phyloP scores from a whole-genome alignment of 37 sponge, comb jelly and placozoan genomes.

The Haliclona indistincta region DNA sequence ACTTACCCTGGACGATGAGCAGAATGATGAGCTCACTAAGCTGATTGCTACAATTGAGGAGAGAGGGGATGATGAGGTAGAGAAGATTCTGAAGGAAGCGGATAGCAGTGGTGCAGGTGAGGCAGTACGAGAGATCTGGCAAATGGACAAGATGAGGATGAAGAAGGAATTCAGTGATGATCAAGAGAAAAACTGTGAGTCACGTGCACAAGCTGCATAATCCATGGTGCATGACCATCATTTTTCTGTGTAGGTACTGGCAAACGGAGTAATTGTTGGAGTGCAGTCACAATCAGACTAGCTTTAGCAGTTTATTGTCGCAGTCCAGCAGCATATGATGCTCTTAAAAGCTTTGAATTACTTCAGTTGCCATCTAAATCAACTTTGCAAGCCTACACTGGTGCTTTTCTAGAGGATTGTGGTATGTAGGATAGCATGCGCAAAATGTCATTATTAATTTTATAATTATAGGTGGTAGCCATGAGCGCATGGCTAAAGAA shows the following conservation, averaged over 20 bases:
- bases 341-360: conserved; percentile 12
- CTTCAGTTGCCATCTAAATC: conserved; percentile 2
- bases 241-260: conserved; percentile 3
- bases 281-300: not conserved
- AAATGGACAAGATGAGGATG: not conserved
- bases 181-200: conserved; percentile 2
- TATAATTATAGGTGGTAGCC: not conserved
- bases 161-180: not conserved
- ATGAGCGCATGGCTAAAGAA: conserved; percentile 1
- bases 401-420: no score
- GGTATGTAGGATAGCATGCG: no score
- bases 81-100: conserved; percentile 6
- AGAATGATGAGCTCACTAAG: conserved; percentile 2
- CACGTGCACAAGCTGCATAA: not conserved
- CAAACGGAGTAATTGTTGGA: conserved; percentile 14
- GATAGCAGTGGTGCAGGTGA: not conserved
- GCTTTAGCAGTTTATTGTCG: conserved; percentile 25
- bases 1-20: conserved; percentile 5
- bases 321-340: conserved; percentile 29
- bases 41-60: not conserved
- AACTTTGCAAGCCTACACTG: conserved; percentile 8
- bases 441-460: no score
- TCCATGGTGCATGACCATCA: not conserved
- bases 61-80: not conserved
- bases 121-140: not conserved